Conservation (phyloP, 2,888 invertebrate genomes). For the Cetonia aurata region DNA sequence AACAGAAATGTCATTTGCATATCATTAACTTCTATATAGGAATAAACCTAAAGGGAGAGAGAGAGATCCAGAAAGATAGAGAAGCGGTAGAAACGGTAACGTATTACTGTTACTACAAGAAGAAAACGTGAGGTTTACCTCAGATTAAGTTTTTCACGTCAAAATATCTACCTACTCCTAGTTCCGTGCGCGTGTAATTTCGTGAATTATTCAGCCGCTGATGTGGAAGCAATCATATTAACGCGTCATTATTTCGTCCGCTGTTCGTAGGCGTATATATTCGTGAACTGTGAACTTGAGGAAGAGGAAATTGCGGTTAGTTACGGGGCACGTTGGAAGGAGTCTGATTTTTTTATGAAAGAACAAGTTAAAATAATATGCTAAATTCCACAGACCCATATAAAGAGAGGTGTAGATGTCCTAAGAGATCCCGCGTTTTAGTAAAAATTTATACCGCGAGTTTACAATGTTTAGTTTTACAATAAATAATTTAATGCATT, state of each 20-base stretch:
- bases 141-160: slow-evolving; percentile 41
- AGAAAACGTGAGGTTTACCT: slow-evolving; percentile 39
- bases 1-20: slow-evolving; percentile 50
- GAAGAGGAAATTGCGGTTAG: slow-evolving; percentile 4
- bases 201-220: slow-evolving; percentile 34
- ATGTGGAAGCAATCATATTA: slow-evolving; percentile 38
- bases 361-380: no score
- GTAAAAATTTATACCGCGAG: no score
- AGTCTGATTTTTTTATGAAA: no score
- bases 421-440: no score
- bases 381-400: no score
- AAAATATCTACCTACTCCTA: slow-evolving; percentile 25
- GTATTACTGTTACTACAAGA: slow-evolving; percentile 26
- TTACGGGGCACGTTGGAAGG: not conserved
- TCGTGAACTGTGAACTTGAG: not conserved
- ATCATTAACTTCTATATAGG: slow-evolving; percentile 46
- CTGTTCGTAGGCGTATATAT: slow-evolving; percentile 1
- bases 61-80: not conserved
- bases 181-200: slow-evolving; percentile 19
- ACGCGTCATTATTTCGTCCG: slow-evolving; percentile 26
- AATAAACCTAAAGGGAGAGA: not conserved
- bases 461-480: no score
- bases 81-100: slow-evolving; percentile 9
- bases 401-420: no score
- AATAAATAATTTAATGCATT: no score